phyloP scores from a whole-genome alignment of 2,113 vertebrate species.

The Dissostichus mawsoni region DNA sequence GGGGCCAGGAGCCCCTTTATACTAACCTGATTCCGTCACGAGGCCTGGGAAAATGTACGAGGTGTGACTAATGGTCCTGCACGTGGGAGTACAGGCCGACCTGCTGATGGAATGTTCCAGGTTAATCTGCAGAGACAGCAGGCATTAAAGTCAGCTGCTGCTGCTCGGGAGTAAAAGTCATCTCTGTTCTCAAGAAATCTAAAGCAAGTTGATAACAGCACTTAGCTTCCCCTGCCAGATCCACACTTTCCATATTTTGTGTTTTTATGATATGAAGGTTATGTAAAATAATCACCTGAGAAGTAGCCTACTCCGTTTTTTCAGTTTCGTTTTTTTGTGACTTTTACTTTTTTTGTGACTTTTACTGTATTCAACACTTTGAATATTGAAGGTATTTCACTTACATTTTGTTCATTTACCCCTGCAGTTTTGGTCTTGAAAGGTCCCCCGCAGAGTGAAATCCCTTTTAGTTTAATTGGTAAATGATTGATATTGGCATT shows the following conservation, averaged over 20 bases:
- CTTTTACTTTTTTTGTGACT: no score
- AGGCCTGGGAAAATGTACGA: conserved; percentile 63
- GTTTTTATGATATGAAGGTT: no score
- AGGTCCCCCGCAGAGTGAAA: neutral
- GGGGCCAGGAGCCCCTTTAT: conserved; percentile 79
- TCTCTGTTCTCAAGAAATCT: no score
- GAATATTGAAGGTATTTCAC: neutral
- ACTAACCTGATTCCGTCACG: conserved; percentile 74
- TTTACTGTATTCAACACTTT: neutral
- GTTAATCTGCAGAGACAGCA: conserved; percentile 4
- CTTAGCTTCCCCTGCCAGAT: no score
- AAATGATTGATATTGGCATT: neutral
- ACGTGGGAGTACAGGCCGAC: conserved; percentile 41
- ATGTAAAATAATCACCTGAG: no score
- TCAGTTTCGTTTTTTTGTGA: no score
- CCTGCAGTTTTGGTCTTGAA: neutral
- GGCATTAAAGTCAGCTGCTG: no score
- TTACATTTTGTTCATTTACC: neutral
- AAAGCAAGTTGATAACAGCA: no score
- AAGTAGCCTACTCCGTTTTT: no score
- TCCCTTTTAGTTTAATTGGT: neutral
- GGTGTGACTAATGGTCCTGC: conserved; percentile 62
- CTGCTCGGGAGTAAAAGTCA: no score
- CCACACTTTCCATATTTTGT: no score
- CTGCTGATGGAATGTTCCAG: conserved; percentile 18